Base-by-base conservation (phyloP, 2,888 invertebrate species). In the Lucinisca nassula region DNA sequence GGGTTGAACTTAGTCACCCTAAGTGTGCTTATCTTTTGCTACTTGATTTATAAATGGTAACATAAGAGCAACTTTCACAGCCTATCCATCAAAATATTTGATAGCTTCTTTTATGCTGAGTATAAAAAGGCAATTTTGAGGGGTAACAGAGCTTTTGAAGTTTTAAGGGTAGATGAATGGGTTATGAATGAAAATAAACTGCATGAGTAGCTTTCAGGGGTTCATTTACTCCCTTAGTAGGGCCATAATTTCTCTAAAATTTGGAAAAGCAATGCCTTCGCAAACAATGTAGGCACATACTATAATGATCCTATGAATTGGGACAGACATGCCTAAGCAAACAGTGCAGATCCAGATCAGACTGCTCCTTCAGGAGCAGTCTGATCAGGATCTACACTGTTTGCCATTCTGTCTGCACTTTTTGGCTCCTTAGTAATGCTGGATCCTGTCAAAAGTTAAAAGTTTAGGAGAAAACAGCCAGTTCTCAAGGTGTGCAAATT, bases 21-120 rank as follows among this genome's bases (percentile, higher is more conserved):
- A 27, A 45, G 45, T 45, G 35, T 67, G 67, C 67, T 67, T 35
- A 67, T 61, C 27, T 67, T 21, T 32, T 67, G 67, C 35, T 67
- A 67, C 67, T 67, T 67, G 67, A 67, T 67, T 67, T 67, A 67
- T 67, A 67, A 32, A 67, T 67, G 67, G 67, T 67, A 67, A 67
- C 35, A 35, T 67, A 10, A 67, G 67, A 35, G 67, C 30, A 30
- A 10, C 2, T 35, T 67, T 67, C 67, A 35, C 67, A 67, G 67
- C 67, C 21, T 21, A 67, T 67, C 67, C 35, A 67, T 67, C 67
- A 67, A 35, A 67, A 30, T 1, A 35, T 67, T 67, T 67, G 67
- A 67, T 67, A 35, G 67, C 10, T 35, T 21, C 35, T 67, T n/a
- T 67, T 67, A 67, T 67, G 27, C 6, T 32, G 12, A 67, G 35